Percentiles rank a stretch among this genome's conserved stretches.
Evolutionary conservation across 2,797 vertebrate species (phyloP).

Genomic region (Streptopelia turtur): DNA sequence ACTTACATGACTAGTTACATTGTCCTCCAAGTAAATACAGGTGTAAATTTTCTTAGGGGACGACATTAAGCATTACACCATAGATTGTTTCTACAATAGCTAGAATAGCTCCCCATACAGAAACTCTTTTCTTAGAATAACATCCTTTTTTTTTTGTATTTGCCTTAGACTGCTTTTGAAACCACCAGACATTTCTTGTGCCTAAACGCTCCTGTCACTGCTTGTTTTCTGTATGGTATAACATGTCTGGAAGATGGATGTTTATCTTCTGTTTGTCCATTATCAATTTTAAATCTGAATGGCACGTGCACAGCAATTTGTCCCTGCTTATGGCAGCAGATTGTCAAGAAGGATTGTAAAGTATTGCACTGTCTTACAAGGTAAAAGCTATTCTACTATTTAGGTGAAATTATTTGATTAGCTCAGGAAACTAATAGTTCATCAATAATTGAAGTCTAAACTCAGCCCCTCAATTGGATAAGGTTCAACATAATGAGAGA

Average conservation of each 20-base stretch:
- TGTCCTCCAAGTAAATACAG: neutral
- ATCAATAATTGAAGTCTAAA: conserved; percentile 53
- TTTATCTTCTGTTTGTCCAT: conserved; percentile 23
- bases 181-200: neutral
- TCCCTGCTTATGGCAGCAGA: conserved; percentile 13
- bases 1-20: neutral
- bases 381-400: conserved; percentile 26
- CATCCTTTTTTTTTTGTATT: neutral
- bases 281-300: conserved; percentile 29
- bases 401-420: conserved; percentile 58
- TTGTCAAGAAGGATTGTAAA: neutral
- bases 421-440: conserved; percentile 33
- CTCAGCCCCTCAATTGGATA: neutral
- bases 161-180: neutral
- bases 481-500: neutral
- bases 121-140: neutral
- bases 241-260: conserved; percentile 5
- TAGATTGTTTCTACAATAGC: neutral
- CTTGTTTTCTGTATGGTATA: neutral
- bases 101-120: neutral
- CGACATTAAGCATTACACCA: neutral
- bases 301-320: conserved; percentile 4
- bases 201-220: conserved; percentile 6
- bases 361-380: neutral
- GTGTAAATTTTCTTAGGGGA: neutral